Evolutionary conservation across 2,113 vertebrate genomes (phyloP), one percentile per base, ranked within the genome.

Genomic region (Ailurus styani): DNA sequence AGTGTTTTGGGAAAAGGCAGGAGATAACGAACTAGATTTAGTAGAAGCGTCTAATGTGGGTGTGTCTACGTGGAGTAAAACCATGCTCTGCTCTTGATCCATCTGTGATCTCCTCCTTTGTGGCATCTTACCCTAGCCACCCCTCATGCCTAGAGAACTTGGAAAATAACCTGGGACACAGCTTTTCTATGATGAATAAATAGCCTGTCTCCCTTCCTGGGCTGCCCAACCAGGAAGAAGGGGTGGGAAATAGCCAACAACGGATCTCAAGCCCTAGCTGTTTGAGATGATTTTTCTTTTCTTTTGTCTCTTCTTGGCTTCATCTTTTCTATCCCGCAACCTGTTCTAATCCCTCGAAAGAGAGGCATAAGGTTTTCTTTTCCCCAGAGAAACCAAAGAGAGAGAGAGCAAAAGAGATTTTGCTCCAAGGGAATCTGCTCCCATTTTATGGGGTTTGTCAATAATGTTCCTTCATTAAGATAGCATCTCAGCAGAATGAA

Each of bases 381-480:
- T 62, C 87, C 83, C 79, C 55, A 84, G 77, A 92, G 90, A 97
- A 98, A 93, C 34, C n/a, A 95, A 81, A 93, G 68, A 97, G 66
- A 91, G 64, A 86, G 54, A 91, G 68, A 97, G 87, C 55, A 60
- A 93, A 95, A 84, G 54, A 88, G 83, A 72, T 92, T 92, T 97
- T 85, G 96, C 94, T 98, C 75, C 85, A 75, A 97, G 96, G 96
- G 90, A 92, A 93, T 96, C 93, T 87, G 81, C 52, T 95, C 47
- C 57, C 60, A 68, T 54, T 97, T 97, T 93, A 95, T 98, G 70
- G 94, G 91, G 23, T 95, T 97, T 97, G 96, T 92, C 96, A 90
- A 86, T 96, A 96, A 97, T 95, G 92, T 93, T 90, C 90, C 96
- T 98, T 94, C 96, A 86, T 95, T 97, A 96, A 98, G 97, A 98